phyloP scores from a whole-genome alignment of 2,888 invertebrate genomes.

The Yponomeuta sedellus region DNA sequence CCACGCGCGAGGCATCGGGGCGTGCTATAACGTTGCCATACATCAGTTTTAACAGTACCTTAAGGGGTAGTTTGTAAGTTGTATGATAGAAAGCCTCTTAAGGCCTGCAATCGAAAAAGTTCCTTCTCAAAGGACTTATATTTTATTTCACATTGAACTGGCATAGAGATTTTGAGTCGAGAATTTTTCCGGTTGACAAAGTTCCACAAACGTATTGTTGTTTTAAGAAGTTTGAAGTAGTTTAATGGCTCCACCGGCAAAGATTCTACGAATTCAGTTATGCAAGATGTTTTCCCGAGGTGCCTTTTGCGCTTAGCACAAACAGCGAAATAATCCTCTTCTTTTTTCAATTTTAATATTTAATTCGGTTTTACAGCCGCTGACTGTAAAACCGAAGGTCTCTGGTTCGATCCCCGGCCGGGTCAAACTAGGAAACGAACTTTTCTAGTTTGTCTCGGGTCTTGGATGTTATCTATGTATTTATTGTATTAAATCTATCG shows the following conservation, averaged over 20 bases:
- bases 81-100: conserved; percentile 31
- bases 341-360: too few relatives aligned
- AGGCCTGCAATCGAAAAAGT: conserved; percentile 23
- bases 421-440: too few relatives aligned
- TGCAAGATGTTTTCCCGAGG: too few relatives aligned
- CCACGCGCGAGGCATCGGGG: conserved; percentile 27
- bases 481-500: too few relatives aligned
- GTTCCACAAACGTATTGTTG: background rate
- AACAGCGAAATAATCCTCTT: too few relatives aligned
- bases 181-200: background rate
- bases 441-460: too few relatives aligned
- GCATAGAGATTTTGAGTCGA: background rate
- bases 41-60: conserved; percentile 40
- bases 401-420: too few relatives aligned
- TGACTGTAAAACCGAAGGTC: too few relatives aligned
- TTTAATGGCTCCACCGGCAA: background rate
- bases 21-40: conserved; percentile 35
- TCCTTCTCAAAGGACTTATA: conserved; percentile 24
- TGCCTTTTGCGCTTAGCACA: too few relatives aligned
- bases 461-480: too few relatives aligned
- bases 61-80: conserved; percentile 40
- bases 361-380: too few relatives aligned
- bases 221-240: background rate
- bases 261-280: too few relatives aligned
- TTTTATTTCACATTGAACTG: background rate